Percentiles rank a stretch among this genome's conserved stretches.
These are phyloP conservation scores for Xenopus tropicalis DNA, from an alignment of 2,113 vertebrate species.

Conservation along the genomic window DNA sequence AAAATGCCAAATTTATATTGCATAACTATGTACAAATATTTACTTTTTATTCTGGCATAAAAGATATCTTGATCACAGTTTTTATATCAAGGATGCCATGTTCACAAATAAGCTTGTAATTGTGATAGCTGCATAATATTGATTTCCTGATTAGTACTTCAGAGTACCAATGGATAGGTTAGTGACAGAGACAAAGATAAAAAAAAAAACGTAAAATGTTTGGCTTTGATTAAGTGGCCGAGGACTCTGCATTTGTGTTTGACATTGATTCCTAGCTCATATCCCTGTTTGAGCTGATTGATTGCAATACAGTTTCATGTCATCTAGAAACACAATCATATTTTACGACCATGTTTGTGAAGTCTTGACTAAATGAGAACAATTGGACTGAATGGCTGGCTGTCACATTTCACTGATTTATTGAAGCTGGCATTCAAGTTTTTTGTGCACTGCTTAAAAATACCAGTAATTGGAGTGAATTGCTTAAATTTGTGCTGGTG, in stretches of 20 bases:
- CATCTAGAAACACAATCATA: conserved; percentile 56
- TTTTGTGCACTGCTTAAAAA: conserved; percentile 71
- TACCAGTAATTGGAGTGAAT: conserved; percentile 81
- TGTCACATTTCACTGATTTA: conserved; percentile 69
- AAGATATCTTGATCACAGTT: conserved; percentile 15
- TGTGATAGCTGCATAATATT: conserved; percentile 27
- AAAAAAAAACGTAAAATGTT: conserved; percentile 44
- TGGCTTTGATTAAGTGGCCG: conserved; percentile 51
- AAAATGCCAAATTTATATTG: too few relatives aligned
- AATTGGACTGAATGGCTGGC: conserved; percentile 66
- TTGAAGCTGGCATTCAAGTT: conserved; percentile 55
- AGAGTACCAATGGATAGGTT: conserved; percentile 47
- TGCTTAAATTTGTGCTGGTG: conserved; percentile 80
- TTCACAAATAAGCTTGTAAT: conserved; percentile 30
- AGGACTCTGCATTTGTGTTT: conserved; percentile 46
- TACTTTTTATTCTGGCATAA: too few relatives aligned
- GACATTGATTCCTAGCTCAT: conserved; percentile 57
- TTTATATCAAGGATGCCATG: conserved; percentile 40
- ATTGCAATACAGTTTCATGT: conserved; percentile 54
- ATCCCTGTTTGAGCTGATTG: conserved; percentile 53
- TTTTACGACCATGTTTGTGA: conserved; percentile 60
- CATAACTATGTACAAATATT: too few relatives aligned
- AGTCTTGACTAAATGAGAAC: conserved; percentile 66
- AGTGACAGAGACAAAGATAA: conserved; percentile 39
- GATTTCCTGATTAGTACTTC: conserved; percentile 49